Evolutionary conservation across 2,888 invertebrate genomes (phyloP).

Genomic region (Melangyna quadrimaculata): DNA sequence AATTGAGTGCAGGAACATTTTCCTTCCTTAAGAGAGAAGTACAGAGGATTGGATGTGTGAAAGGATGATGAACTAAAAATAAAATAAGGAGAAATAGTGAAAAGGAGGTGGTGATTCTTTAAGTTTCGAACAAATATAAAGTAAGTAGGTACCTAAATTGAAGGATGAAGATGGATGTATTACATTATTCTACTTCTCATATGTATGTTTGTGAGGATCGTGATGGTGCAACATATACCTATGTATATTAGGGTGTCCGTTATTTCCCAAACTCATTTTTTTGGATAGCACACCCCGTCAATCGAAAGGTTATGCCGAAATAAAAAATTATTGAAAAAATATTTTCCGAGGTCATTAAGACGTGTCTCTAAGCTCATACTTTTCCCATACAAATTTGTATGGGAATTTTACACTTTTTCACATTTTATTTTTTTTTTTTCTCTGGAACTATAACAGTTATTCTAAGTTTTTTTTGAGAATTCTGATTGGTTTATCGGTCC

Average conservation of each 20-base stretch:
- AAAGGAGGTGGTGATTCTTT: slow-evolving; percentile 46
- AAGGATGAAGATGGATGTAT: slow-evolving; percentile 60
- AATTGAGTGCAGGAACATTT: slow-evolving; percentile 55
- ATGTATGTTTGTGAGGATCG: background rate
- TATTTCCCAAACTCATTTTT: no score
- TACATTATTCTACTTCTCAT: slow-evolving; percentile 21
- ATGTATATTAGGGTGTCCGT: background rate
- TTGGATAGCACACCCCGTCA: no score
- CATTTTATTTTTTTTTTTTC: no score
- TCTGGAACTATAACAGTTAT: no score
- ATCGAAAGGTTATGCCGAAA: no score
- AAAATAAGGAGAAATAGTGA: background rate
- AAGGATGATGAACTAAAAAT: slow-evolving; percentile 21
- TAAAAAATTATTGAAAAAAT: no score
- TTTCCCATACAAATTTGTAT: no score
- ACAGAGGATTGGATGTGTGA: background rate
- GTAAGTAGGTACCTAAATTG: slow-evolving; percentile 29
- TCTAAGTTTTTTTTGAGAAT: no score
- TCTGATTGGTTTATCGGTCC: no score
- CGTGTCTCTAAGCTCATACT: no score
- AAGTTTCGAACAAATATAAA: slow-evolving; percentile 43
- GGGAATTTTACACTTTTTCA: no score
- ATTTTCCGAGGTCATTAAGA: no score
- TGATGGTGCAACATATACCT: background rate
- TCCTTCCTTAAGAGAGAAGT: slow-evolving; percentile 21